A percentile compares a stretch with the other conserved stretches of the same genome.
These are phyloP conservation scores for Tapera naevia DNA, from an alignment of 2,797 vertebrate species.

Conservation along the genomic window DNA sequence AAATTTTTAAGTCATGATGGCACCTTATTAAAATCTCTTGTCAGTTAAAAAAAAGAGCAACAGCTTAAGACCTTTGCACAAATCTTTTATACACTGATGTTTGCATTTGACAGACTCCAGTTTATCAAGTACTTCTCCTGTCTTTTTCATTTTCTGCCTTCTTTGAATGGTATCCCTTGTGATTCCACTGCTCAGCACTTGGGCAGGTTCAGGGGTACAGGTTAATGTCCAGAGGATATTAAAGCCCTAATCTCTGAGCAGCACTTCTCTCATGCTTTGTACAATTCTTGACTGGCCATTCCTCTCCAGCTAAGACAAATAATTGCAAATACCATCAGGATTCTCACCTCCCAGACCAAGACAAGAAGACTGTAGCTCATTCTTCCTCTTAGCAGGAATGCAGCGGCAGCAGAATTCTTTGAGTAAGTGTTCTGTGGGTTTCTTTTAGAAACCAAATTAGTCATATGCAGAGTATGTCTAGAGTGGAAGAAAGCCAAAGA, in stretches of 20 bases:
- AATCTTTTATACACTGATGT: background rate
- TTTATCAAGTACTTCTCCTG: background rate
- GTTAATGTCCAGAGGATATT: background rate
- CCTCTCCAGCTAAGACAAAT: background rate
- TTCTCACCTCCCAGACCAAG: conserved; percentile 21
- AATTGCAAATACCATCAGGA: background rate
- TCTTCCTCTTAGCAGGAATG: background rate
- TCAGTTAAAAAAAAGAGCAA: background rate
- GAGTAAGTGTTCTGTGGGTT: background rate
- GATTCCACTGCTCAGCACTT: background rate
- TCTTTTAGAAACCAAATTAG: conserved; percentile 49
- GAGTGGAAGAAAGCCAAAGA: conserved; percentile 43
- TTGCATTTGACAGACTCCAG: background rate
- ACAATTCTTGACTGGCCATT: background rate
- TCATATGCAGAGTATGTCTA: conserved; percentile 38
- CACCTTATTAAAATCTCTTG: background rate
- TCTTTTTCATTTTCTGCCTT: background rate
- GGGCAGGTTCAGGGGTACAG: background rate
- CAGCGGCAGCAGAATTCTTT: background rate
- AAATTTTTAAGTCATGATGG: background rate
- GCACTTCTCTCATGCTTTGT: background rate
- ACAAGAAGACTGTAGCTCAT: background rate
- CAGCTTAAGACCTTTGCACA: background rate
- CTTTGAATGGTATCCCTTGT: background rate
- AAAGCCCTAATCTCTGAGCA: background rate